phyloP scores from a whole-genome alignment of 2,797 vertebrate genomes.

The Clamator glandarius region DNA sequence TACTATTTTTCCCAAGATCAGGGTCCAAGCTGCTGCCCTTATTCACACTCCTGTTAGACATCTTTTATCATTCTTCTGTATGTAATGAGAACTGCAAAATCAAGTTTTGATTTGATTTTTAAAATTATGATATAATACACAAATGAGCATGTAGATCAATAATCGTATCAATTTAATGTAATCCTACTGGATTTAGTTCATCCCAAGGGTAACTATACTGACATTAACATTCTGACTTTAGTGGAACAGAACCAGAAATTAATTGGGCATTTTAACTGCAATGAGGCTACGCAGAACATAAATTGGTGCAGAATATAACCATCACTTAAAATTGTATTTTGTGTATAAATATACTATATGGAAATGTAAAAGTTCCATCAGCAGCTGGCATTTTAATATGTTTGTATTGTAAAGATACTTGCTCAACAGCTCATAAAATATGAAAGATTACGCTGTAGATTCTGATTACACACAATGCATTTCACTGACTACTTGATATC shows the following conservation, averaged over 20 bases:
- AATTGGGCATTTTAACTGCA: background rate
- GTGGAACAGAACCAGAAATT: background rate
- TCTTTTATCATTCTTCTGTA: background rate
- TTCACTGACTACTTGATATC: background rate
- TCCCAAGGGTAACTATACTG: background rate
- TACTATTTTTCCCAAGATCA: background rate
- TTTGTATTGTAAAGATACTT: background rate
- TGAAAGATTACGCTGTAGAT: background rate
- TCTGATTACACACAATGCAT: background rate
- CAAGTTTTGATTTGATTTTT: background rate
- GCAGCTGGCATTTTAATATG: background rate
- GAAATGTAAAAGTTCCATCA: background rate
- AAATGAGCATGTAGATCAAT: background rate
- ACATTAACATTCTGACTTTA: background rate
- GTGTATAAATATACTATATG: background rate
- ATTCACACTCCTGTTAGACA: background rate
- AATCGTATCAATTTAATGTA: background rate
- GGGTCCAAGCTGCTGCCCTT: background rate
- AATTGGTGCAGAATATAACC: background rate
- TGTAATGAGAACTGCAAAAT: background rate
- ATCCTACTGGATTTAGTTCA: conserved; percentile 7
- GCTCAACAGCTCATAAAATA: background rate
- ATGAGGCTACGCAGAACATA: background rate
- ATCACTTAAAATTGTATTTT: background rate
- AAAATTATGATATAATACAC: background rate